Base-by-base conservation (phyloP, 2,113 vertebrate species). In the Bubalus kerabau region DNA sequence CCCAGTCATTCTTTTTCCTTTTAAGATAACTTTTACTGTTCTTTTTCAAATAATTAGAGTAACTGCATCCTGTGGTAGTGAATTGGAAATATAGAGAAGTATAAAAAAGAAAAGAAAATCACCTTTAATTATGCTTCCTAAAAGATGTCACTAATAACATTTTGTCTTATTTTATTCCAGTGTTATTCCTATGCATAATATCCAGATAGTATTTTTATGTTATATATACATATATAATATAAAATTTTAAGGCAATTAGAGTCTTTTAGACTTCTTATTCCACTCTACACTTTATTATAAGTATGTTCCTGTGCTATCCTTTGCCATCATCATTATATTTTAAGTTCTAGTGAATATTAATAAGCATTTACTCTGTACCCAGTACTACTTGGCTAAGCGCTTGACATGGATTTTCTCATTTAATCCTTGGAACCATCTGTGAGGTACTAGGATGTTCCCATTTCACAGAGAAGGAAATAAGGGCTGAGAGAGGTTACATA, bases 101-200 rank as follows among this genome's bases (percentile, higher is more conserved):
- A 93, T 91, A 84, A 86, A 88, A 89, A 93, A 83, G 21, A 85
- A 95, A 96, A 80, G 8, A 64, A 95, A 94, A 87, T 91, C 64
- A 62, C 28, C 46, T 48, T 9, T 96, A 57, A 48, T 57, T 40
- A 90, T 23, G 7, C 50, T 71, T 64, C 67, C 71, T 52, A 67
- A 90, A 90, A 86, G 50, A 86, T 59, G 90, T n/a, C 19, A 86
- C 59, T 23, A 28, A 71, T 81, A 96, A 48, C 50, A 80, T 94
- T 88, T 87, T 81, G 57, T 90, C 87, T 59, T 81, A 40, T 94
- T 86, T 90, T 90, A 81, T 80, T 80, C 32, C 28, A 60, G 46
- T 80, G 85, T 80, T 86, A 50, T 94, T 91, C 67, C 67, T 80
- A 90, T 90, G 60, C 8, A 57, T 81, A 91, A 64, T 2, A 94